Percentiles rank a stretch among this genome's conserved stretches.
These are phyloP conservation scores for Gorsachius magnificus DNA, from an alignment of 2,797 vertebrate genomes.

Conservation along the genomic window DNA sequence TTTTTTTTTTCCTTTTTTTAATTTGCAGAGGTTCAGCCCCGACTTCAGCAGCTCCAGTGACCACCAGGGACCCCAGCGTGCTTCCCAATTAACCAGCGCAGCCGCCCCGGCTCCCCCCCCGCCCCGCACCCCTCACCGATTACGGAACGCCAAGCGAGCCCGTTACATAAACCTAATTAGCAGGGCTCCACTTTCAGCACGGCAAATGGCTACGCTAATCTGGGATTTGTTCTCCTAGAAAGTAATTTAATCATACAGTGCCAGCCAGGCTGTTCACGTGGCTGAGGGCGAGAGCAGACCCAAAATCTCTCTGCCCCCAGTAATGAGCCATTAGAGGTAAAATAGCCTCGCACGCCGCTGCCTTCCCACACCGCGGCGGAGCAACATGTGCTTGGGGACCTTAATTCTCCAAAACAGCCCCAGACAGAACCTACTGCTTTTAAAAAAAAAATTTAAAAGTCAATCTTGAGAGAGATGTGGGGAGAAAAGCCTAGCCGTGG, in stretches of 20 bases:
- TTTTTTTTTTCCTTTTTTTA: too few relatives aligned
- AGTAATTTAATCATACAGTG: constrained; percentile 20
- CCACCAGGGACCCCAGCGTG: background rate
- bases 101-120: background rate
- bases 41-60: background rate
- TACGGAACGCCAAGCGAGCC: background rate
- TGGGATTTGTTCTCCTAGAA: constrained; percentile 50
- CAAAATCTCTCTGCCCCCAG: background rate
- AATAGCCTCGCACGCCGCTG: background rate
- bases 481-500: background rate
- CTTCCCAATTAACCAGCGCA: background rate
- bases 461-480: background rate
- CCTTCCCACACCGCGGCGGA: background rate
- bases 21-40: background rate
- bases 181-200: constrained; percentile 16
- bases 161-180: constrained; percentile 63
- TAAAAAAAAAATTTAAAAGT: background rate
- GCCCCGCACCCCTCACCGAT: background rate
- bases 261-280: constrained; percentile 37
- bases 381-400: background rate
- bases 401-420: background rate
- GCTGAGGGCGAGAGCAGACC: background rate
- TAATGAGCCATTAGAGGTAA: background rate
- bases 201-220: constrained; percentile 11
- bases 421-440: background rate